Evolutionary conservation across 1,140 invertebrate species (phyloP).

Genomic region (Nymphalis io): DNA sequence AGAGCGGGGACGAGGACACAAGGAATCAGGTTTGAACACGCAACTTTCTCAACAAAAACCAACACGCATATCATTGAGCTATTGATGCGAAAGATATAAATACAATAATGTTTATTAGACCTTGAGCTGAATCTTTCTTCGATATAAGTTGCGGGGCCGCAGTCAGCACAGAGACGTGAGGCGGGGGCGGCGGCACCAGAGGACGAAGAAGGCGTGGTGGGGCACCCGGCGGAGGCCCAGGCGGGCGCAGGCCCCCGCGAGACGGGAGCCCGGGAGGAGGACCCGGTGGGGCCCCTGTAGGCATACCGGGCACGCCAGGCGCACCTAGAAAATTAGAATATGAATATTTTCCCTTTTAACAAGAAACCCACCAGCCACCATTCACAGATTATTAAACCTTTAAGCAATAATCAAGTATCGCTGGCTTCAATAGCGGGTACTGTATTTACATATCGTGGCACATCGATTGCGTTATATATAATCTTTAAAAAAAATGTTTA

Average conservation of each 20-base stretch:
- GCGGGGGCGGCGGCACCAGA: constrained; percentile 81
- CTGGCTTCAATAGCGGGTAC: too few species aligned
- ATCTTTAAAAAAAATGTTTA: too few species aligned
- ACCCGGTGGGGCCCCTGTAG: constrained; percentile 50
- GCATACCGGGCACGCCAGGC: constrained; percentile 41
- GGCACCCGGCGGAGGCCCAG: constrained; percentile 84
- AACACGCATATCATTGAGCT: too few species aligned
- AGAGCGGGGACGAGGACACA: too few species aligned
- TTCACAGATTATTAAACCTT: too few species aligned
- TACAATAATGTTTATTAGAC: constrained; percentile 32
- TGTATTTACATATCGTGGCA: too few species aligned
- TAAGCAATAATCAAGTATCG: too few species aligned
- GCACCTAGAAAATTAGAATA: neutral
- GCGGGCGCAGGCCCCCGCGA: constrained; percentile 53
- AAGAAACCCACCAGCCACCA: too few species aligned
- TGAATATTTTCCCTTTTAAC: too few species aligned
- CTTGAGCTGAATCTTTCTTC: constrained; percentile 82
- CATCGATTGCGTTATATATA: too few species aligned
- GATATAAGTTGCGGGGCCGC: constrained; percentile 92
- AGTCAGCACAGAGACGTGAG: constrained; percentile 84
- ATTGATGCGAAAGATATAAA: neutral
- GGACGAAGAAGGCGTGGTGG: constrained; percentile 81
- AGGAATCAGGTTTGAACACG: too few species aligned
- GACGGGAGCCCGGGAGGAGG: constrained; percentile 65
- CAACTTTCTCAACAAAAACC: too few species aligned